phyloP scores from a whole-genome alignment of 92 coral and sea anemone genomes.

The Phenganax marumi region DNA sequence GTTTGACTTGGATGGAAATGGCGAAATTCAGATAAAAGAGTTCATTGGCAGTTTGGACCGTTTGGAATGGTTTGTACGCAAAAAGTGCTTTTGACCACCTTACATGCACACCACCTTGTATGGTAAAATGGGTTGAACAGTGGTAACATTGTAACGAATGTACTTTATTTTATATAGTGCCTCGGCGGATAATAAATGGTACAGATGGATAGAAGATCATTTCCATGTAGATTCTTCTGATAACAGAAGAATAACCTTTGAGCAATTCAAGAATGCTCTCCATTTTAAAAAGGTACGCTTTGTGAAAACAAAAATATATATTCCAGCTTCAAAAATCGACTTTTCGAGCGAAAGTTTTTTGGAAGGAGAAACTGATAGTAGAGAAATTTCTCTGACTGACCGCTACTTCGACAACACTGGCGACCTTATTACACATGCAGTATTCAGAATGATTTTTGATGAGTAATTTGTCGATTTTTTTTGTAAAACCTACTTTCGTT shows the following conservation, averaged over 20 bases:
- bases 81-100: too few species aligned
- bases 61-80: slow-evolving; percentile 6
- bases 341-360: too few species aligned
- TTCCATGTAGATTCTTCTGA: background rate
- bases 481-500: background rate
- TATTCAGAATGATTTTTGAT: too few species aligned
- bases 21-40: slow-evolving; percentile 37
- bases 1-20: slow-evolving; percentile 41
- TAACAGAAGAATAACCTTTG: background rate
- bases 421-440: too few species aligned
- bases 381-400: background rate
- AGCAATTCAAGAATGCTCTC: background rate
- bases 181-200: slow-evolving; percentile 1
- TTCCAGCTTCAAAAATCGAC: too few species aligned
- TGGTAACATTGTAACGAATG: too few species aligned
- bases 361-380: background rate
- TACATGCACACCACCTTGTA: too few species aligned
- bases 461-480: too few species aligned
- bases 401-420: too few species aligned
- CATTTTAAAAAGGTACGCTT: slow-evolving; percentile 8
- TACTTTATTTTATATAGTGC: background rate
- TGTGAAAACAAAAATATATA: background rate
- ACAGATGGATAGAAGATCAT: background rate
- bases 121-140: too few species aligned
- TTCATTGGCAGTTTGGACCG: slow-evolving; percentile 32